These are phyloP conservation scores for Hippocampus comes DNA, from an alignment of 2,113 vertebrate species.

Conservation along the genomic window DNA sequence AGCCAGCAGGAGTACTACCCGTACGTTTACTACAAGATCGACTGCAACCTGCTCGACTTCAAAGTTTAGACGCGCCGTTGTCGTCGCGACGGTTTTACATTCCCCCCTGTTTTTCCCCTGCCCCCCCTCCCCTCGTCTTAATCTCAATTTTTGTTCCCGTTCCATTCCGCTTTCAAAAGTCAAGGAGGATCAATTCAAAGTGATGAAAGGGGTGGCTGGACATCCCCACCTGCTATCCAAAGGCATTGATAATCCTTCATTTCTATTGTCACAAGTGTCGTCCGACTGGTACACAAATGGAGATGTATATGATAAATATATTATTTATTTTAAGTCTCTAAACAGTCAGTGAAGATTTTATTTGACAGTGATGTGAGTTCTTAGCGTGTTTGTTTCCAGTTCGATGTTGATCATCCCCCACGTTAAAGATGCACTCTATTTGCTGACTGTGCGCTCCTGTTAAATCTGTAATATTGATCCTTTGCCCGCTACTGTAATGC, in stretches of 20 bases:
- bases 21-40: conserved; percentile 98
- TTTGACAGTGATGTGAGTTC: conserved; percentile 57
- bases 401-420: conserved; percentile 41
- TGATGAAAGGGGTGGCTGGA: not conserved
- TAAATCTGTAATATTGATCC: conserved; percentile 40
- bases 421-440: conserved; percentile 47
- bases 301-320: conserved; percentile 45
- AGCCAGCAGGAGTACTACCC: conserved; percentile 99
- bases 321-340: conserved; percentile 57
- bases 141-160: not conserved
- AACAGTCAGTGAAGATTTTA: conserved; percentile 38
- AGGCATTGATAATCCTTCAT: conserved; percentile 1
- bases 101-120: not conserved
- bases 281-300: conserved; percentile 3
- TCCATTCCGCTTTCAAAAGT: not conserved
- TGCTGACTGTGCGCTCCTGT: conserved; percentile 32
- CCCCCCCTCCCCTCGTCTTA: not conserved
- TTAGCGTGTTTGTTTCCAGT: conserved; percentile 45
- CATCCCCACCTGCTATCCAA: not conserved
- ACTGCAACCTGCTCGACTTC: conserved; percentile 94
- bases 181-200: not conserved
- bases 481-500: conserved; percentile 44
- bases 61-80: conserved; percentile 75
- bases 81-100: not conserved
- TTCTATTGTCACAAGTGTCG: conserved; percentile 29